A percentile compares a stretch with the other conserved stretches of the same genome.
phyloP scores from a whole-genome alignment of 1,140 invertebrate species.

The Orchesella cincta region DNA sequence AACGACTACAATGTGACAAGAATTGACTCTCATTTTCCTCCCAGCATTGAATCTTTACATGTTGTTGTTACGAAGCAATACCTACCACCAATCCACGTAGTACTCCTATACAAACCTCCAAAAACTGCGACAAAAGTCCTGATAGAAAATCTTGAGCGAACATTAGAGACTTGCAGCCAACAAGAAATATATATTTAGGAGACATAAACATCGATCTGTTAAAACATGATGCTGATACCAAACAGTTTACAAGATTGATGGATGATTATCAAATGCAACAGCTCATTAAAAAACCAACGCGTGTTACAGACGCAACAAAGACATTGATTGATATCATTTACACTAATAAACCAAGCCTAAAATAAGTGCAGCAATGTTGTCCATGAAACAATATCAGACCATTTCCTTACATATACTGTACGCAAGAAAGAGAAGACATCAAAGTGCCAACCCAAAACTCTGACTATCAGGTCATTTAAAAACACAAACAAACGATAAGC shows the following conservation, averaged over 20 bases:
- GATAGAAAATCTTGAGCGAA: too few relatives aligned
- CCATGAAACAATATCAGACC: background rate
- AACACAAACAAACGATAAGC: constrained; percentile 1
- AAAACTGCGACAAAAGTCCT: too few relatives aligned
- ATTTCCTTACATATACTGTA: background rate
- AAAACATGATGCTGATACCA: background rate
- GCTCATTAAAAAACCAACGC: background rate
- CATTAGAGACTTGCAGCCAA: too few relatives aligned
- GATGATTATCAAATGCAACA: background rate
- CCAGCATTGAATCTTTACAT: background rate
- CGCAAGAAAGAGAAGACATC: background rate
- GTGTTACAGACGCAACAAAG: background rate
- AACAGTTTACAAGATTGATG: background rate
- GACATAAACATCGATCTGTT: background rate
- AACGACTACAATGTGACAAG: background rate
- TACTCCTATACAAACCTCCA: too few relatives aligned
- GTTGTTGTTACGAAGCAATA: background rate
- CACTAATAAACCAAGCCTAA: background rate
- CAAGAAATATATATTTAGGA: background rate
- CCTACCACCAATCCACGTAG: too few relatives aligned
- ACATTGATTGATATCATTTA: background rate
- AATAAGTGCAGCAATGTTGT: background rate
- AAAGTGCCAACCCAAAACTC: background rate
- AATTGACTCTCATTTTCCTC: too few relatives aligned
- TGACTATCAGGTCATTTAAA: background rate